Conservation (phyloP, 1,140 invertebrate species). For the Hyphantria cunea region DNA sequence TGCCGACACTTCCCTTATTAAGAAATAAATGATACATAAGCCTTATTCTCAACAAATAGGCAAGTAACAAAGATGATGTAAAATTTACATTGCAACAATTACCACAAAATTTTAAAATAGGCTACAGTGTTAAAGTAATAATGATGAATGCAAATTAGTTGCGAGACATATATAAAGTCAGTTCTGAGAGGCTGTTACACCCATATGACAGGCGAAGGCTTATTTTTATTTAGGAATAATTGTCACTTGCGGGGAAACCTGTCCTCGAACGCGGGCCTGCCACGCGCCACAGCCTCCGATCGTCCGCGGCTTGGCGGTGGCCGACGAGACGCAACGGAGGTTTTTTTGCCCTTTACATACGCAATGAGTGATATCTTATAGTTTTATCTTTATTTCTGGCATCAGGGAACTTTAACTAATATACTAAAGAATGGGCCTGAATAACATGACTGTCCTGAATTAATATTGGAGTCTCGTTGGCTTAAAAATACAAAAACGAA, state of each 20-base stretch:
- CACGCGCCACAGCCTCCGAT: slow-evolving; percentile 43
- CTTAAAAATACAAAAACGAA: too few relatives aligned
- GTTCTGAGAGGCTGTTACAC: slow-evolving; percentile 38
- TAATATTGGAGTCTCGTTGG: slow-evolving; percentile 24
- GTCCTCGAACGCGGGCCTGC: slow-evolving; percentile 37
- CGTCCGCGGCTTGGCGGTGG: neutral
- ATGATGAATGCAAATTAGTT: slow-evolving; percentile 5
- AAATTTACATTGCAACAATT: slow-evolving; percentile 42
- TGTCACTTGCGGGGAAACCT: slow-evolving; percentile 37
- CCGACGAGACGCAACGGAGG: neutral
- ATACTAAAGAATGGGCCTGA: too few relatives aligned
- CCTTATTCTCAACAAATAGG: slow-evolving; percentile 44
- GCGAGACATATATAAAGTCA: slow-evolving; percentile 20
- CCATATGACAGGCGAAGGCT: slow-evolving; percentile 32
- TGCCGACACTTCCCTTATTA: slow-evolving; percentile 65
- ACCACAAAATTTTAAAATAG: neutral
- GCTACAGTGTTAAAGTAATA: too few relatives aligned
- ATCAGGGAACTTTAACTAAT: too few relatives aligned
- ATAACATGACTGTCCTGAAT: too few relatives aligned
- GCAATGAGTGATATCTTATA: too few relatives aligned
- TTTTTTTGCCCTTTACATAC: slow-evolving; percentile 12
- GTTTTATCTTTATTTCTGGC: too few relatives aligned
- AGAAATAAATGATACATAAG: slow-evolving; percentile 71
- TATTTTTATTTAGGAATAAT: slow-evolving; percentile 52
- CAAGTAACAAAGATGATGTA: slow-evolving; percentile 39